Evolutionary conservation across 2,113 vertebrate genomes (phyloP).

Genomic region (Leiothrix lutea): DNA sequence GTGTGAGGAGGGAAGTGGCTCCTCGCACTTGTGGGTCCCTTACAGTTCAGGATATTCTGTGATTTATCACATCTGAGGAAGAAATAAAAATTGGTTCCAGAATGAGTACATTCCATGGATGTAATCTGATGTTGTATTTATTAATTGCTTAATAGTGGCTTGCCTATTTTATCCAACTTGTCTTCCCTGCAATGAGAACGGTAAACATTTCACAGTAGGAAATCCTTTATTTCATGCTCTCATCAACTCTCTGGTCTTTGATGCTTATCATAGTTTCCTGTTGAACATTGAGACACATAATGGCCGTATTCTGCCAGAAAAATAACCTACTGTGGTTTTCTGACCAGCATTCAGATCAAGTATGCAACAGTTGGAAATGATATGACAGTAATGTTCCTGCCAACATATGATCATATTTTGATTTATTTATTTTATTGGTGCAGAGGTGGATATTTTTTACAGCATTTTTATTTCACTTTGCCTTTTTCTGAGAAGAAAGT

Average conservation of each 20-base stretch:
- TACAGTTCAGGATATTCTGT: background rate
- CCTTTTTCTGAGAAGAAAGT: background rate
- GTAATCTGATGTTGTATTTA: background rate
- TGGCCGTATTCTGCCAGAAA: background rate
- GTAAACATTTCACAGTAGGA: background rate
- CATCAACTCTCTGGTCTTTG: background rate
- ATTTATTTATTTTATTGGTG: background rate
- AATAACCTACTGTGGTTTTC: background rate
- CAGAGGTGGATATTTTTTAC: background rate
- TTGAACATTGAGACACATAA: background rate
- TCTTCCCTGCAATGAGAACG: background rate
- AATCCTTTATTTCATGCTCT: background rate
- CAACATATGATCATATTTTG: background rate
- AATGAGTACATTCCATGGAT: background rate
- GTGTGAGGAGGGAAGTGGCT: background rate
- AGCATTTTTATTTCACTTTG: background rate
- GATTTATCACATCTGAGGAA: background rate
- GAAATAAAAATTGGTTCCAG: background rate
- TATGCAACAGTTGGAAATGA: background rate
- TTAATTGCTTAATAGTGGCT: background rate
- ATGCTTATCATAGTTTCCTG: background rate
- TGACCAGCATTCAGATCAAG: background rate
- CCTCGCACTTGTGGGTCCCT: background rate
- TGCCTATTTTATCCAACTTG: background rate
- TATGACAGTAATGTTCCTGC: background rate